Conservation (phyloP, 2,888 invertebrate genomes). For the Oligia fasciuncula region DNA sequence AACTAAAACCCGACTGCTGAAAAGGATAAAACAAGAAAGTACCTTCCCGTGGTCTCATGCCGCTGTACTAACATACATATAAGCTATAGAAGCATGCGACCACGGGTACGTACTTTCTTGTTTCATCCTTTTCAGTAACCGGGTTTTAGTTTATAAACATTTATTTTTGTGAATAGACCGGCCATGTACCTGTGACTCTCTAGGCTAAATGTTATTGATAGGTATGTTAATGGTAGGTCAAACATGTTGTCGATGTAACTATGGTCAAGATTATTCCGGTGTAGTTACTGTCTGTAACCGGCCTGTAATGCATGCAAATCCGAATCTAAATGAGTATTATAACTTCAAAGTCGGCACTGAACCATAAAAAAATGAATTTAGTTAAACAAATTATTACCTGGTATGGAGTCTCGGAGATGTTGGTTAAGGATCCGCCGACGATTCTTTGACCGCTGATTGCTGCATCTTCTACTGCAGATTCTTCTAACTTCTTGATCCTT, state of each 20-base stretch:
- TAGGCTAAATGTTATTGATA: neutral
- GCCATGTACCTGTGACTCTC: neutral
- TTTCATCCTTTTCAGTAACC: too few species aligned
- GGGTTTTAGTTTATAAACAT: too few species aligned
- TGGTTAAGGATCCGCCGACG: constrained; percentile 72
- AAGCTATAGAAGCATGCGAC: too few species aligned
- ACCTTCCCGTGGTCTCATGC: too few species aligned
- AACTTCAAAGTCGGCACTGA: neutral
- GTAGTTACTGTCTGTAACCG: neutral
- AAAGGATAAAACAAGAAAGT: too few species aligned
- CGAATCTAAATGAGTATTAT: neutral
- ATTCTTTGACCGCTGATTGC: constrained; percentile 67
- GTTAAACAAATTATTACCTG: constrained; percentile 69
- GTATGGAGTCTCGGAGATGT: constrained; percentile 75
- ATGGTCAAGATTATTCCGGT: neutral
- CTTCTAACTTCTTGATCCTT: constrained; percentile 70
- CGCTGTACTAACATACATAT: too few species aligned
- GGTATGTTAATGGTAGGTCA: too few species aligned
- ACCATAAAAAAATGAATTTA: neutral
- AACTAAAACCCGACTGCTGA: too few species aligned
- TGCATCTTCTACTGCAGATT: constrained; percentile 63
- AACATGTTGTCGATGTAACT: neutral
- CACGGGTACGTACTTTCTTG: too few species aligned
- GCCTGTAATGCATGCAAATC: neutral
- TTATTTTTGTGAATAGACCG: neutral